Evolutionary conservation across 2,888 invertebrate genomes (phyloP).

Genomic region (Oligia strigilis): DNA sequence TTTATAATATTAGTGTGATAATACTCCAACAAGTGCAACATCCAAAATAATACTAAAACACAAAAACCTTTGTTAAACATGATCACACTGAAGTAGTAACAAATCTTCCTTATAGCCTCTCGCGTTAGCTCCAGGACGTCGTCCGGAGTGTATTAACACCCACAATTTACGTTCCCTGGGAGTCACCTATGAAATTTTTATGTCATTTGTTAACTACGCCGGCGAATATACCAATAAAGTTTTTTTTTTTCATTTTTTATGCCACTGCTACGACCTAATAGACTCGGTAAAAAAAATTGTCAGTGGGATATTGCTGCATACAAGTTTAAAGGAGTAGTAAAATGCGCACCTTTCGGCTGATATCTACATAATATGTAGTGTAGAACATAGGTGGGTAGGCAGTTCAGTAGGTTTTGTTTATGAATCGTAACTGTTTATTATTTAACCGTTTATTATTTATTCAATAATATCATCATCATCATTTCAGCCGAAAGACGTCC

Average conservation of each 20-base stretch:
- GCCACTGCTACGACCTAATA: conserved; percentile 31
- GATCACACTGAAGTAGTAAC: conserved; percentile 57
- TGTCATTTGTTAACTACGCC: conserved; percentile 76
- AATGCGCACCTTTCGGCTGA: conserved; percentile 20
- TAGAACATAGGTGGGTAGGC: too few relatives aligned
- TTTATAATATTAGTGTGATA: too few relatives aligned
- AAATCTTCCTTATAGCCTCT: conserved; percentile 55
- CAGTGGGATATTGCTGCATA: conserved; percentile 28
- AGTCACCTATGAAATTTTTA: conserved; percentile 82
- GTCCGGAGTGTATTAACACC: conserved; percentile 78
- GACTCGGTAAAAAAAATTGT: conserved; percentile 52
- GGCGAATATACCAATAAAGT: conserved; percentile 73
- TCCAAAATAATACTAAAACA: conserved; percentile 5
- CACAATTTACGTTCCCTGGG: conserved; percentile 80
- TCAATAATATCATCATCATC: too few relatives aligned
- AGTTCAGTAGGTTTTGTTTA: neutral
- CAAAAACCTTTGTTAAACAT: conserved; percentile 36
- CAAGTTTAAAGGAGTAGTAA: conserved; percentile 30
- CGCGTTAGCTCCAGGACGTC: conserved; percentile 62
- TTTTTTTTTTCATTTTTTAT: conserved; percentile 63
- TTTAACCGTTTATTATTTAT: too few relatives aligned
- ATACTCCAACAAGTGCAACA: neutral
- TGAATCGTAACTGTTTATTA: neutral
- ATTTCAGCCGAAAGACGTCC: too few relatives aligned
- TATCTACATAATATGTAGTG: neutral